A percentile compares a stretch with the other conserved stretches of the same genome.
Evolutionary conservation across 2,113 vertebrate genomes (phyloP).

Genomic region (Cochlearius cochlearius): DNA sequence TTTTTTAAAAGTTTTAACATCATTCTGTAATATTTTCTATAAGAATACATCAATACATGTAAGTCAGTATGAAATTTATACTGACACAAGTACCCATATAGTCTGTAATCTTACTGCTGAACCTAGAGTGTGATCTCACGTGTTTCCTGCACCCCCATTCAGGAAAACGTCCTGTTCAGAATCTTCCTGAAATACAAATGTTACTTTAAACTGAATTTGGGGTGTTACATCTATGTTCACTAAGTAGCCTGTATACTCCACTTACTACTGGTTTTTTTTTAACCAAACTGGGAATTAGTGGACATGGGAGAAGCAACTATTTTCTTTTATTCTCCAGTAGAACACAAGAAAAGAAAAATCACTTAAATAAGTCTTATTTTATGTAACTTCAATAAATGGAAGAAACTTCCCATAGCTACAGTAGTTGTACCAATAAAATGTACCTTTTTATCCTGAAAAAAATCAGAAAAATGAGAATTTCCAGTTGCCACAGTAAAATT

Average conservation of each 20-base stretch:
- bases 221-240: not conserved
- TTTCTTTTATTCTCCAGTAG: not conserved
- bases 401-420: not conserved
- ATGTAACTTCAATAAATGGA: not conserved
- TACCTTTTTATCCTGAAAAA: not conserved
- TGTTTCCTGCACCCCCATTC: not conserved
- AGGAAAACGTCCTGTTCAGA: not conserved
- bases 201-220: not conserved
- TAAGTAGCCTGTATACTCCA: not conserved
- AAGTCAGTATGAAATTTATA: not conserved
- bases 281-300: not conserved
- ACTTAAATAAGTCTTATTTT: slow-evolving; percentile 16
- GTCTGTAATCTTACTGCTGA: slow-evolving; percentile 2
- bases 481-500: slow-evolving; percentile 17
- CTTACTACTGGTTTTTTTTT: not conserved
- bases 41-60: not conserved
- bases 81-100: not conserved
- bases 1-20: not conserved
- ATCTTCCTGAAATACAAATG: not conserved
- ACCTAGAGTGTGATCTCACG: not conserved
- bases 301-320: not conserved
- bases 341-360: slow-evolving; percentile 10
- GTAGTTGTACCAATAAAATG: slow-evolving; percentile 14
- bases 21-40: slow-evolving; percentile 5
- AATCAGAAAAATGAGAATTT: not conserved